Evolutionary conservation across 2,888 invertebrate genomes (phyloP).

Genomic region (Alloscopus bannaensis): DNA sequence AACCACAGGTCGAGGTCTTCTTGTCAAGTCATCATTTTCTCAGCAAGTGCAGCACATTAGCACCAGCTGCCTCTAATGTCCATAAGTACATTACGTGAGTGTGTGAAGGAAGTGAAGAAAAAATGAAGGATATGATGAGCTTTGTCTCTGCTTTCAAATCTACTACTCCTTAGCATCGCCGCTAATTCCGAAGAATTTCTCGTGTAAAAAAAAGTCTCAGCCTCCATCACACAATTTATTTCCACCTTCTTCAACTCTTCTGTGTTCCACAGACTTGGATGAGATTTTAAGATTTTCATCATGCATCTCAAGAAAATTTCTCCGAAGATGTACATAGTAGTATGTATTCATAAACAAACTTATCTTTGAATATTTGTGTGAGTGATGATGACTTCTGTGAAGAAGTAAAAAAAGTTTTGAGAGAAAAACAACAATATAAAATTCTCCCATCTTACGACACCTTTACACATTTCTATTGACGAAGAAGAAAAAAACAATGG

Average conservation of each 20-base stretch:
- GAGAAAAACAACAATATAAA: constrained; percentile 4
- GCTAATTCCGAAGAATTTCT: constrained; percentile 38
- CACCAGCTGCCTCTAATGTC: constrained; percentile 54
- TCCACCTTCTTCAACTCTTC: constrained; percentile 19
- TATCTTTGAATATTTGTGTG: too few species aligned
- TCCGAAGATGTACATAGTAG: constrained; percentile 10
- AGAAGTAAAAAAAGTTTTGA: constrained; percentile 9
- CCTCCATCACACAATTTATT: constrained; percentile 25
- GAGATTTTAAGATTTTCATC: constrained; percentile 48
- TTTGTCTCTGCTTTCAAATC: constrained; percentile 24
- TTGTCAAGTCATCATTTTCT: constrained; percentile 63
- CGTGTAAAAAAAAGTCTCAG: constrained; percentile 29
- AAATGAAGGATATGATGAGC: constrained; percentile 48
- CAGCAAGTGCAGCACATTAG: constrained; percentile 62
- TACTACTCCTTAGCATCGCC: constrained; percentile 36
- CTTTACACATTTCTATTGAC: neutral
- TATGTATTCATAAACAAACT: neutral
- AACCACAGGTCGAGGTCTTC: constrained; percentile 64
- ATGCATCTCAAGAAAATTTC: constrained; percentile 35
- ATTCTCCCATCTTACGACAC: neutral
- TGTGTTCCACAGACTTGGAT: constrained; percentile 22
- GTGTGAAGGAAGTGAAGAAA: constrained; percentile 55
- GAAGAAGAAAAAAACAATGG: constrained; percentile 47
- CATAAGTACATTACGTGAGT: constrained; percentile 8
- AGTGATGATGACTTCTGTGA: constrained; percentile 17